A percentile compares a stretch with the other conserved stretches of the same genome.
These are phyloP conservation scores for Ochotona curzoniae DNA, from an alignment of 2,113 vertebrate genomes.

Conservation along the genomic window DNA sequence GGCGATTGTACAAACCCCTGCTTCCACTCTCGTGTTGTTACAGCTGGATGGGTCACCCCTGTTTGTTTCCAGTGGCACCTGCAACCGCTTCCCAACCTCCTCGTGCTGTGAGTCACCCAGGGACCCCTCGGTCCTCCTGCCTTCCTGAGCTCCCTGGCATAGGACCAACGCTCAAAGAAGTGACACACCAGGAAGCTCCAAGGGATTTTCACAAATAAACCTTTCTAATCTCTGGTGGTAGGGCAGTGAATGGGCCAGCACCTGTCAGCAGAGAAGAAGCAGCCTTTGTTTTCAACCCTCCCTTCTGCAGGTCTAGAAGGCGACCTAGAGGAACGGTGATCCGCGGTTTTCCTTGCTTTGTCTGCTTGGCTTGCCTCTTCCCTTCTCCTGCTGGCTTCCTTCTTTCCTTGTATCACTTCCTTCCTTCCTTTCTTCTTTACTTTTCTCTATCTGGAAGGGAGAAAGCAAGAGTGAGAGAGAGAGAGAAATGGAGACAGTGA, in stretches of 20 bases:
- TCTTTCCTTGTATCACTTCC: no score
- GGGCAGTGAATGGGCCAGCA: background rate
- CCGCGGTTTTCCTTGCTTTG: background rate
- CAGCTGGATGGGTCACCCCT: constrained; percentile 67
- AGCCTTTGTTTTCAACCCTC: background rate
- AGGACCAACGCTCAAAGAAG: background rate
- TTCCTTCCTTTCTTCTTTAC: no score
- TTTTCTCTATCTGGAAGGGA: no score
- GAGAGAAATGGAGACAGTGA: no score
- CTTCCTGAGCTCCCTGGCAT: background rate
- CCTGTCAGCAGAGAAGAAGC: background rate
- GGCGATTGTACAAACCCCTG: constrained; percentile 47
- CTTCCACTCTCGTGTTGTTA: constrained; percentile 67
- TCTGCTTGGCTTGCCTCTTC: no score
- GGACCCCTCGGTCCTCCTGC: background rate
- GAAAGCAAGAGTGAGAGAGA: no score
- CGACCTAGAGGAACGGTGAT: background rate
- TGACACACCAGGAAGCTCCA: background rate
- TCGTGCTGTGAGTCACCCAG: background rate
- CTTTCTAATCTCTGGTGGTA: no score
- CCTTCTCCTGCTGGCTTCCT: no score
- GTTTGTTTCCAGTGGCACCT: constrained; percentile 28
- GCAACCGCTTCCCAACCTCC: background rate
- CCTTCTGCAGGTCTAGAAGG: background rate
- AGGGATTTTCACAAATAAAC: background rate